These are phyloP conservation scores for Bicyclus anynana DNA, from an alignment of 1,140 invertebrate species.

Conservation along the genomic window DNA sequence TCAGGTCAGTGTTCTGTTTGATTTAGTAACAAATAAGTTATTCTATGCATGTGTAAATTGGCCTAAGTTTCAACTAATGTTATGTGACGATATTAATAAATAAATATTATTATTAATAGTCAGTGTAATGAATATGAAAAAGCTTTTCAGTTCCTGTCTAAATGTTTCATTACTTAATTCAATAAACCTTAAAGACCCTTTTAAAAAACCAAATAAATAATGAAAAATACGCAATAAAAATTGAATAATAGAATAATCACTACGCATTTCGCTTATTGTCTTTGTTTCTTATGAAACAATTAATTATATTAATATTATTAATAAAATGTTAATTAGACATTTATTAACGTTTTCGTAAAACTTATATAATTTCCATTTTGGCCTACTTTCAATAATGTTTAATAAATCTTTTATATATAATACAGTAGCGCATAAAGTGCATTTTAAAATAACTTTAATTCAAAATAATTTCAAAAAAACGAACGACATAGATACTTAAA, in stretches of 20 bases:
- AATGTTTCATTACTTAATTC: background rate
- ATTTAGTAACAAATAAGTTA: too few species aligned
- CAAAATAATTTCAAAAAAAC: background rate
- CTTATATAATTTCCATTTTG: constrained; percentile 1
- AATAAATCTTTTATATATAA: background rate
- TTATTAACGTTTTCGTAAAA: background rate
- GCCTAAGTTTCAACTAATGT: too few species aligned
- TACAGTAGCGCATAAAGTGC: too few species aligned
- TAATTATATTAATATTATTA: background rate
- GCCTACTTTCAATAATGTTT: background rate
- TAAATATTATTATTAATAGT: background rate
- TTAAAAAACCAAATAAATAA: constrained; percentile 1
- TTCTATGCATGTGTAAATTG: too few species aligned
- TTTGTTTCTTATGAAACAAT: constrained; percentile 22
- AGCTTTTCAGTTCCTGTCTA: background rate
- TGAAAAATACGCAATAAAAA: background rate
- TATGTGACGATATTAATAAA: too few species aligned
- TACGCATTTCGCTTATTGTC: constrained; percentile 23
- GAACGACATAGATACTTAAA: too few species aligned
- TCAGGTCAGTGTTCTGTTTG: too few species aligned
- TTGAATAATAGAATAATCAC: background rate
- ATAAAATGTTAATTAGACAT: background rate
- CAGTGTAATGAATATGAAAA: background rate
- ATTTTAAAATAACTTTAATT: too few species aligned
- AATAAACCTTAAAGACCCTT: too few species aligned